phyloP scores from a whole-genome alignment of 92 coral and sea anemone species.

The Meandrina meandrites region DNA sequence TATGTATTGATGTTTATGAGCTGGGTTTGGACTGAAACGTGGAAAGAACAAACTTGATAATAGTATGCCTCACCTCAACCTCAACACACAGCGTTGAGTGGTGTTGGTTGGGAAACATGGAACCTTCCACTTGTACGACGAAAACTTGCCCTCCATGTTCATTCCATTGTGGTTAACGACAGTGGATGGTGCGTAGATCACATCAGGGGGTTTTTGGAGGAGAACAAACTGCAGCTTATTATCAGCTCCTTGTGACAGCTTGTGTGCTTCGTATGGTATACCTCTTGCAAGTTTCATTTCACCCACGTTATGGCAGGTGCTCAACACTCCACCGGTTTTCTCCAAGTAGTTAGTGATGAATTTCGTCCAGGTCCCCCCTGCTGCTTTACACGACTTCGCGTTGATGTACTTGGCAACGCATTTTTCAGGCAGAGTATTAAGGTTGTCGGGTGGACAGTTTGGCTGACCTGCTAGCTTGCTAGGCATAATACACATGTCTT shows the following conservation, averaged over 20 bases:
- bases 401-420: slow-evolving; percentile 19
- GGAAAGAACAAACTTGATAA: background rate
- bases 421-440: background rate
- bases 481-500: slow-evolving; percentile 23
- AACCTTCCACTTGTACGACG: slow-evolving; percentile 29
- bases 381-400: slow-evolving; percentile 6
- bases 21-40: too few relatives aligned
- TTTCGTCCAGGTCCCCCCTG: slow-evolving; percentile 22
- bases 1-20: too few relatives aligned
- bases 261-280: slow-evolving; percentile 22
- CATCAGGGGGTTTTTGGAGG: slow-evolving; percentile 24
- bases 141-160: slow-evolving; percentile 7
- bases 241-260: slow-evolving; percentile 32
- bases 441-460: background rate
- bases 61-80: slow-evolving; percentile 4
- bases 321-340: slow-evolving; percentile 21
- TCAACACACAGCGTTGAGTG: slow-evolving; percentile 28
- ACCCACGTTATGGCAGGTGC: slow-evolving; percentile 12
- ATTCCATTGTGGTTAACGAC: slow-evolving; percentile 29
- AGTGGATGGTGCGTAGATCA: slow-evolving; percentile 24
- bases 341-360: slow-evolving; percentile 19
- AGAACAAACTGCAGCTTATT: slow-evolving; percentile 17
- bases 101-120: slow-evolving; percentile 23
- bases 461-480: background rate
- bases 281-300: slow-evolving; percentile 28